These are phyloP conservation scores for Seriola aureovittata DNA, from an alignment of 2,113 vertebrate genomes.

Conservation along the genomic window DNA sequence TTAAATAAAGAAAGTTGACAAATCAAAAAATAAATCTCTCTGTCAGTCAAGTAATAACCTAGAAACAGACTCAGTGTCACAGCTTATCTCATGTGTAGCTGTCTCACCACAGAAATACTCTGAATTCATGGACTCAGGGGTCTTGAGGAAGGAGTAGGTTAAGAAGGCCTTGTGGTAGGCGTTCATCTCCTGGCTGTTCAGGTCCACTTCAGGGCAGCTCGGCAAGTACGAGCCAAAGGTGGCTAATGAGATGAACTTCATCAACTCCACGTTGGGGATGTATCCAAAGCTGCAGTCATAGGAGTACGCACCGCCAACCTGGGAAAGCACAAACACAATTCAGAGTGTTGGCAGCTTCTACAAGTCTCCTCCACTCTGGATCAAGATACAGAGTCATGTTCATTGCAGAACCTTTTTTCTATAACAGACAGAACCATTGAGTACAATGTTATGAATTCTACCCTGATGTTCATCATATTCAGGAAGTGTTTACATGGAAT, in stretches of 20 bases:
- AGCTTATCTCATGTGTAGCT: neutral
- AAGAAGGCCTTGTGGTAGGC: conserved; percentile 96
- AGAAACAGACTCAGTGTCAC: neutral
- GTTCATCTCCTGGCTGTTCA: conserved; percentile 89
- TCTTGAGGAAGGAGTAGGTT: conserved; percentile 95
- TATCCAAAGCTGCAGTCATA: conserved; percentile 98
- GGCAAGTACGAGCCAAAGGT: conserved; percentile 97
- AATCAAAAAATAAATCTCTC: too few relatives aligned
- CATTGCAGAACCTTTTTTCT: too few relatives aligned
- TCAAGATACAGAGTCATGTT: neutral
- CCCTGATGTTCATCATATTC: too few relatives aligned
- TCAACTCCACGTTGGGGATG: conserved; percentile 96
- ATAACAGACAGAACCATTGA: neutral
- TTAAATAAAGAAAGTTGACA: too few relatives aligned
- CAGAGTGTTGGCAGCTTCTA: neutral
- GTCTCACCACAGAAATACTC: conserved; percentile 94
- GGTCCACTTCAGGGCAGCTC: conserved; percentile 90
- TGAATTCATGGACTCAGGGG: conserved; percentile 92
- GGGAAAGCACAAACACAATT: neutral
- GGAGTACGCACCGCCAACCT: conserved; percentile 97
- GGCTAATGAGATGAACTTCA: conserved; percentile 98
- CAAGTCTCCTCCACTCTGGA: neutral
- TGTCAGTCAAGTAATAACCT: neutral
- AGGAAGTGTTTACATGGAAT: too few relatives aligned
- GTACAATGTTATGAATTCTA: neutral